These are phyloP conservation scores for Acutogordius australiensis DNA, from an alignment of 2,888 invertebrate species.

Conservation along the genomic window DNA sequence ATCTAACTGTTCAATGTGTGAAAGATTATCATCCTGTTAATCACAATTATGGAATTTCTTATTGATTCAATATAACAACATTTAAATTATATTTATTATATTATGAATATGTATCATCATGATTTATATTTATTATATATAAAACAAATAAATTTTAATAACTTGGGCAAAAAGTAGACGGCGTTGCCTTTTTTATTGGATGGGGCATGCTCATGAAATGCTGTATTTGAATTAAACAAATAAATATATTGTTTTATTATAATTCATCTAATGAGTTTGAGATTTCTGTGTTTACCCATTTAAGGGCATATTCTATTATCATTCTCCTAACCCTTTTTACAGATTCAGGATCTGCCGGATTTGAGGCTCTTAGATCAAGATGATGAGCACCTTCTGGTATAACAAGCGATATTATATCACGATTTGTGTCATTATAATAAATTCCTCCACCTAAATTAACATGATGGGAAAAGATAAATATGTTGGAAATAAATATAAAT, in stretches of 20 bases:
- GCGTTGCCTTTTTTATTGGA: too few relatives aligned
- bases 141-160: too few relatives aligned
- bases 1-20: conserved; percentile 32
- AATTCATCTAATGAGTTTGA: neutral
- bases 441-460: neutral
- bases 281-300: conserved; percentile 13
- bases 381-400: conserved; percentile 27
- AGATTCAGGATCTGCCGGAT: conserved; percentile 23
- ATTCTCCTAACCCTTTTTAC: conserved; percentile 21
- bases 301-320: conserved; percentile 17
- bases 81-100: too few relatives aligned
- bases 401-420: conserved; percentile 19
- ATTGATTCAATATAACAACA: too few relatives aligned
- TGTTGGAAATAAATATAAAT: too few relatives aligned
- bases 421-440: neutral
- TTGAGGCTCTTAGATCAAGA: conserved; percentile 25
- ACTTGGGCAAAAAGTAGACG: too few relatives aligned
- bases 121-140: too few relatives aligned
- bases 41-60: too few relatives aligned
- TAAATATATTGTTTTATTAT: neutral
- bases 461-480: too few relatives aligned
- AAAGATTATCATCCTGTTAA: conserved; percentile 22
- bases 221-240: too few relatives aligned
- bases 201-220: too few relatives aligned
- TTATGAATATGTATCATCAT: too few relatives aligned